These are phyloP conservation scores for Microctenopoma lineatum DNA, from an alignment of 2,797 vertebrate species.

Conservation along the genomic window DNA sequence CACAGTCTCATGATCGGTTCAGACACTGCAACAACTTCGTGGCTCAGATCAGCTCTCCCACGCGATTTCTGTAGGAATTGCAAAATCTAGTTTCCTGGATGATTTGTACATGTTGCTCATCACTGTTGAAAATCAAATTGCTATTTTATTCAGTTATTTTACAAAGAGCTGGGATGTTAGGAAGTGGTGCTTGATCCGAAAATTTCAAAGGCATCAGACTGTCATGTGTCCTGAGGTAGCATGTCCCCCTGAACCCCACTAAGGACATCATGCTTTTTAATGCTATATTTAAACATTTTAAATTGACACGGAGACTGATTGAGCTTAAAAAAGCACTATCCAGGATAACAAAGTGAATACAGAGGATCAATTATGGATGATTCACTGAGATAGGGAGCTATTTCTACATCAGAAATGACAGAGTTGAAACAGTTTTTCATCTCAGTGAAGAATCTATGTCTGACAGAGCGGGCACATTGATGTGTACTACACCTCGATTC, in stretches of 20 bases:
- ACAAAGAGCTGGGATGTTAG: slow-evolving; percentile 33
- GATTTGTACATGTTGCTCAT: slow-evolving; percentile 51
- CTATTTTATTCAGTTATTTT: slow-evolving; percentile 53
- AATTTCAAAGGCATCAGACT: slow-evolving; percentile 25
- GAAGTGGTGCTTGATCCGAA: slow-evolving; percentile 46
- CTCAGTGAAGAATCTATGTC: slow-evolving; percentile 55
- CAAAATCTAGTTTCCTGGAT: slow-evolving; percentile 20
- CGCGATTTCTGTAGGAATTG: too few species aligned
- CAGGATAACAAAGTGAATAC: slow-evolving; percentile 55
- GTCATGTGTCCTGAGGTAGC: slow-evolving; percentile 16
- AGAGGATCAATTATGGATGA: slow-evolving; percentile 68
- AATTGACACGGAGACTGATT: slow-evolving; percentile 51
- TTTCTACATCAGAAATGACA: slow-evolving; percentile 61
- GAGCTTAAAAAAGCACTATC: slow-evolving; percentile 40
- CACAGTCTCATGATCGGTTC: too few species aligned
- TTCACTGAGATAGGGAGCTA: slow-evolving; percentile 52
- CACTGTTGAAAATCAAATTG: slow-evolving; percentile 48
- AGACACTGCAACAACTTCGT: too few species aligned
- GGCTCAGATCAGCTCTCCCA: too few species aligned
- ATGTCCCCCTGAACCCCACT: slow-evolving; percentile 27
- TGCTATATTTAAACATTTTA: slow-evolving; percentile 38
- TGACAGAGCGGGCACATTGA: slow-evolving; percentile 42
- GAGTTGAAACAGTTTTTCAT: slow-evolving; percentile 60
- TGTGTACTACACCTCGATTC: slow-evolving; percentile 37
- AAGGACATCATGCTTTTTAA: slow-evolving; percentile 22